Percentiles rank a stretch among this genome's conserved stretches.
Evolutionary conservation across 2,797 vertebrate species (phyloP).

Genomic region (Dipus sagitta): DNA sequence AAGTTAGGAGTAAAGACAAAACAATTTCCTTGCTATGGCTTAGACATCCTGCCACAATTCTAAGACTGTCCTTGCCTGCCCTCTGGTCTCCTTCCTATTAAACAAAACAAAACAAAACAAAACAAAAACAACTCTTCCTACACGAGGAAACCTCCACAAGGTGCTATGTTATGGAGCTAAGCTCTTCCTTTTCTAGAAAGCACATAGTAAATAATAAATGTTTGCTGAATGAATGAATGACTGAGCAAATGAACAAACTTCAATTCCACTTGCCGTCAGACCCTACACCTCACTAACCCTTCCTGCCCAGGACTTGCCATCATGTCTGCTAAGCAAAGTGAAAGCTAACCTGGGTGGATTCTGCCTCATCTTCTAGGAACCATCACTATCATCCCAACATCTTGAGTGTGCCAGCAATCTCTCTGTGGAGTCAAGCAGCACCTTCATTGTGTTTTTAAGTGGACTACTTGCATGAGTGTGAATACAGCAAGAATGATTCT

Average conservation of each 20-base stretch:
- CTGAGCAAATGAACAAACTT: background rate
- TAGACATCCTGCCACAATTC: background rate
- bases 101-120: background rate
- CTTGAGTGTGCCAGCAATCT: background rate
- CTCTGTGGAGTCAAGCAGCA: background rate
- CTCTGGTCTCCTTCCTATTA: background rate
- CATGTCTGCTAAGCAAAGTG: background rate
- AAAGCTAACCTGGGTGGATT: background rate
- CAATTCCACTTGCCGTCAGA: background rate
- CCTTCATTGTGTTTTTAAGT: background rate
- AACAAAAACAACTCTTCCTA: background rate
- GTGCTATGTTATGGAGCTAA: background rate
- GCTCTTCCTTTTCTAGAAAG: conserved; percentile 18
- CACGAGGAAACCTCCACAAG: background rate
- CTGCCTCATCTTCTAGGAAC: background rate
- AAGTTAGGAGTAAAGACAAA: conserved; percentile 61
- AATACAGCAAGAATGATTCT: background rate
- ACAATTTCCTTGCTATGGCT: conserved; percentile 19
- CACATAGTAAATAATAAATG: background rate
- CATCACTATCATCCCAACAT: background rate
- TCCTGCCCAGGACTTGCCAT: background rate
- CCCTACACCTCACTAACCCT: background rate
- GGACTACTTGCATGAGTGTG: background rate
- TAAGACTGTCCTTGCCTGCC: background rate
- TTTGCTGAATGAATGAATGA: background rate